Conservation (phyloP, 2,797 vertebrate species). For the Enteromius viviparus region DNA sequence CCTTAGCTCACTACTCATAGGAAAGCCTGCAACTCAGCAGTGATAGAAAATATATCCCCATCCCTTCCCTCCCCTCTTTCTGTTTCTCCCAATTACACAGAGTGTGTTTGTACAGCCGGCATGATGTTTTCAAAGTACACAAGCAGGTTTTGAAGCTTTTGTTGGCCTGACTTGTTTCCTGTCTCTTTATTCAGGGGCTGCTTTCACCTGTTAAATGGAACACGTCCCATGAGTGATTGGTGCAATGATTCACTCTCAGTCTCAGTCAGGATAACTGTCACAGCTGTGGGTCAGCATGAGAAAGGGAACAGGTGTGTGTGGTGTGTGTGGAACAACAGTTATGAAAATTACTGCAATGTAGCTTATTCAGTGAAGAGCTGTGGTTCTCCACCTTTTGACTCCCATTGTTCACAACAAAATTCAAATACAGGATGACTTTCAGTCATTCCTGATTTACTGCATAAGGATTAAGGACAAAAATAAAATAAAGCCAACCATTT, state of each 20-base stretch:
- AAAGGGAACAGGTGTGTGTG: conserved; percentile 19
- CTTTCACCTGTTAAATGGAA: conserved; percentile 59
- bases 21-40: conserved; percentile 65
- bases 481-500: not conserved
- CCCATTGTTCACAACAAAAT: not conserved
- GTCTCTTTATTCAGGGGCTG: conserved; percentile 47
- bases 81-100: conserved; percentile 70
- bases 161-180: conserved; percentile 57
- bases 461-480: not conserved
- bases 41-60: conserved; percentile 72
- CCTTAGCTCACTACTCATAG: conserved; percentile 61
- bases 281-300: conserved; percentile 15
- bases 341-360: conserved; percentile 12
- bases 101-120: conserved; percentile 75
- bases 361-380: not conserved
- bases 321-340: conserved; percentile 22
- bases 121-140: conserved; percentile 62
- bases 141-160: conserved; percentile 58
- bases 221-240: conserved; percentile 39
- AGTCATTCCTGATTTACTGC: not conserved
- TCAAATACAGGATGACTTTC: not conserved
- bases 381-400: not conserved
- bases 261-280: conserved; percentile 28
- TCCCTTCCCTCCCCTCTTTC: conserved; percentile 57
- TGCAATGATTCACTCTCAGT: conserved; percentile 40